A percentile compares a stretch with the other conserved stretches of the same genome.
Conservation (phyloP, 92 coral and sea anemone species). For the Scolanthus callimorphus region DNA sequence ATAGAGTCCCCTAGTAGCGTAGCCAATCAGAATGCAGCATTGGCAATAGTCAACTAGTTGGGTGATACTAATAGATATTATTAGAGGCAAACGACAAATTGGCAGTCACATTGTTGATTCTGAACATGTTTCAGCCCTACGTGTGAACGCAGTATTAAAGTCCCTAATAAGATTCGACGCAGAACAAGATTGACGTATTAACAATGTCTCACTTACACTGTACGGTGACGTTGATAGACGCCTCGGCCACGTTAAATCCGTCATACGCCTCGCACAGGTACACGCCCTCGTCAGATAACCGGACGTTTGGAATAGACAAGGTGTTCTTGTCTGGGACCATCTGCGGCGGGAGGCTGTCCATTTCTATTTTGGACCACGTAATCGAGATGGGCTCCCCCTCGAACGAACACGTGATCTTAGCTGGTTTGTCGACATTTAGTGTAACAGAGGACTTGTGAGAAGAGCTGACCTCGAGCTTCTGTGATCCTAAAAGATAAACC, state of each 20-base stretch:
- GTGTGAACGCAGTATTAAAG: no score
- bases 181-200: neutral
- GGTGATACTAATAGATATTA: no score
- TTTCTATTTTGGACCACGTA: conserved; percentile 77
- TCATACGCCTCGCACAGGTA: conserved; percentile 73
- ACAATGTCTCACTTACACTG: conserved; percentile 28
- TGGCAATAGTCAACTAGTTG: no score
- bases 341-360: conserved; percentile 53
- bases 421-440: conserved; percentile 44
- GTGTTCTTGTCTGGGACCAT: conserved; percentile 54
- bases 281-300: conserved; percentile 55
- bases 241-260: conserved; percentile 52
- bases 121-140: no score
- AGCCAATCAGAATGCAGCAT: no score
- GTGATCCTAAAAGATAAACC: conserved; percentile 24
- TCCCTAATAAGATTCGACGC: conserved; percentile 4
- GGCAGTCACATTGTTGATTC: no score
- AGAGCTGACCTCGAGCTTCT: conserved; percentile 36
- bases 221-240: conserved; percentile 53
- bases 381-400: conserved; percentile 61
- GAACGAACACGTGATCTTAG: conserved; percentile 54
- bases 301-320: conserved; percentile 60
- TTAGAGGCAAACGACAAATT: no score
- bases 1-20: no score
- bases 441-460: conserved; percentile 44